Base-by-base conservation (phyloP, 2,797 vertebrate genomes). In the Melanotaenia trifasciata region DNA sequence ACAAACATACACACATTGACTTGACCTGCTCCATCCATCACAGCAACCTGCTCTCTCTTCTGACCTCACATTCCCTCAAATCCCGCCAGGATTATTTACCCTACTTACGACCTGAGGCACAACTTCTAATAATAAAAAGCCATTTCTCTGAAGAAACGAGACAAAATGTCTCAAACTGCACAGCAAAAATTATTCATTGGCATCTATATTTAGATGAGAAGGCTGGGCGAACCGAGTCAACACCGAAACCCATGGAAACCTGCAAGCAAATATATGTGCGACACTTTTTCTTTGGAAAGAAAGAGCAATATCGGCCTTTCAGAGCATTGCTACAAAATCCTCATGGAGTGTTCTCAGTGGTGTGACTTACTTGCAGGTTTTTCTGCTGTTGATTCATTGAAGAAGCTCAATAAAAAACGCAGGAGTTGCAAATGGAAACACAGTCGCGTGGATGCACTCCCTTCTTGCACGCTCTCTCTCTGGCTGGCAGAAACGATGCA, bases 1-100 rank as follows among this genome's bases (percentile, higher is more conserved):
- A 72, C 78, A 38, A 60, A 76, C 83, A 84, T 77, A 74, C 45
- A 72, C 79, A 54, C 62, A 74, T 81, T 83, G 81, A 85, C 80
- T 18, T 84, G 79, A 90, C 80, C 88, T 63, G 65, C 84, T 81
- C 63, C 82, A 86, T 88, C 86, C 67, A 83, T 88, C 87, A 80
- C 81, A 74, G 32, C 75, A 30, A 54, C 72, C 79, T 75, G 73
- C 24, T 57, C 84, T 84, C 76, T 81, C 24, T 61, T 57, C 78
- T 86, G 76, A 87, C 79, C 85, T 83, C 79, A 24, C 75, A 45
- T 64, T 10, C 47, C 38, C 70, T 62, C 57, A 61, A 65, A n/a
- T 22, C 13, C 7, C 30, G 7, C 36, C 20, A 13, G 5, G n/a
- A 22, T n/a, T 64, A 20, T 47, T 36, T 28, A 50, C 7, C 28